Evolutionary conservation across 2,797 vertebrate species (phyloP).

Genomic region (Sebastes iracundus): DNA sequence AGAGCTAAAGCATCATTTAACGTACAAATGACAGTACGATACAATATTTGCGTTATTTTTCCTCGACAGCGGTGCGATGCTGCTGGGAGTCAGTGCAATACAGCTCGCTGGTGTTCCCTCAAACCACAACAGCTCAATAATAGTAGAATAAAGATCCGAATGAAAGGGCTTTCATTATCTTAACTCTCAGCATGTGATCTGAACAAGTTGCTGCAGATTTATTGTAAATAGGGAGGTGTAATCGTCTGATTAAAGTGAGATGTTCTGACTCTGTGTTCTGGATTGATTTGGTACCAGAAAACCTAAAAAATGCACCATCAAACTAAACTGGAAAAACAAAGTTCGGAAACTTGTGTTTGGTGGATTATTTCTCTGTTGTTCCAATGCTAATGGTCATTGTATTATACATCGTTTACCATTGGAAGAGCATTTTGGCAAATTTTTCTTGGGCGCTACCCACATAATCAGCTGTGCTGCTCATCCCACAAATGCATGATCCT

Average conservation of each 20-base stretch:
- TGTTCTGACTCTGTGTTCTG: conserved; percentile 20
- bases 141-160: not conserved
- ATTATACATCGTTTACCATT: too few species aligned
- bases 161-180: conserved; percentile 21
- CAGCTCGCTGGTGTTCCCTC: not conserved
- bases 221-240: not conserved
- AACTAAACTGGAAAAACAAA: too few species aligned
- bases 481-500: too few species aligned
- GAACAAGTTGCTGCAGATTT: conserved; percentile 13
- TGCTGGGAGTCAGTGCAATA: conserved; percentile 27
- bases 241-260: conserved; percentile 32
- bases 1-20: not conserved
- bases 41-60: not conserved
- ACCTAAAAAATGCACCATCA: not conserved
- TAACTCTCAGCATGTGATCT: conserved; percentile 23
- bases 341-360: too few species aligned
- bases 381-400: too few species aligned
- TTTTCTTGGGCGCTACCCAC: too few species aligned
- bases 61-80: conserved; percentile 4
- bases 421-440: too few species aligned
- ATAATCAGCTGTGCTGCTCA: too few species aligned
- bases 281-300: conserved; percentile 12
- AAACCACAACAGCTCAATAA: not conserved
- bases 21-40: too few species aligned
- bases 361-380: too few species aligned